These are phyloP conservation scores for Lonchura striata DNA, from an alignment of 2,113 vertebrate genomes.

Conservation along the genomic window DNA sequence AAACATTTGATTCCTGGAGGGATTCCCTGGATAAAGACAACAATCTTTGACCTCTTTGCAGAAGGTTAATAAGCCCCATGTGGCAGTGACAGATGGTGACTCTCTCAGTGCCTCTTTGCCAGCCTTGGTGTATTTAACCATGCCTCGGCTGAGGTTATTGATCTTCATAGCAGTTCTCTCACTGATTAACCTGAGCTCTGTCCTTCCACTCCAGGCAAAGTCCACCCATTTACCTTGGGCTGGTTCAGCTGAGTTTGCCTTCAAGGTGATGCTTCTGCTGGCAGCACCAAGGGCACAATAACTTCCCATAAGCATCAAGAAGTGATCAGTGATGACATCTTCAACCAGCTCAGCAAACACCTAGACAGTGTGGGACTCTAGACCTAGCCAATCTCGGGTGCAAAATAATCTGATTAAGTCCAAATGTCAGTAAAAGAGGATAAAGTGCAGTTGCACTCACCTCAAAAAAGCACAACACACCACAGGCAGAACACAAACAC, in stretches of 20 bases:
- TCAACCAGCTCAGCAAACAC: neutral
- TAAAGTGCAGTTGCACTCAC: neutral
- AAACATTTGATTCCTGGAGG: neutral
- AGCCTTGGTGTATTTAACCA: neutral
- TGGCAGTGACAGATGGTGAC: neutral
- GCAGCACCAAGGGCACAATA: neutral
- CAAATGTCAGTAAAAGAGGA: neutral
- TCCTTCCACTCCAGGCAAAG: neutral
- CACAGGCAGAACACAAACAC: neutral
- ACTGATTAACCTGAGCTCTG: neutral
- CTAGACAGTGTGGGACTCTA: neutral
- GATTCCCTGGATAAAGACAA: neutral
- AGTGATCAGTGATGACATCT: neutral
- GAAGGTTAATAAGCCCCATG: neutral
- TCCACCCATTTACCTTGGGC: neutral
- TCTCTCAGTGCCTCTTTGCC: neutral
- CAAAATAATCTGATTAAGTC: neutral
- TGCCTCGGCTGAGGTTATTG: neutral
- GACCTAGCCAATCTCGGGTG: neutral
- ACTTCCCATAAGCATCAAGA: accelerated
- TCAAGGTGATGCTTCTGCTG: neutral
- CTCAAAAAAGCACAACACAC: neutral
- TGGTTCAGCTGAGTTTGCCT: neutral
- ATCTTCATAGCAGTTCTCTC: neutral
- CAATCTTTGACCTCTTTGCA: neutral